Percentiles rank a stretch among this genome's conserved stretches.
These are phyloP conservation scores for Hybognathus amarus DNA, from an alignment of 2,797 vertebrate species.

Conservation along the genomic window DNA sequence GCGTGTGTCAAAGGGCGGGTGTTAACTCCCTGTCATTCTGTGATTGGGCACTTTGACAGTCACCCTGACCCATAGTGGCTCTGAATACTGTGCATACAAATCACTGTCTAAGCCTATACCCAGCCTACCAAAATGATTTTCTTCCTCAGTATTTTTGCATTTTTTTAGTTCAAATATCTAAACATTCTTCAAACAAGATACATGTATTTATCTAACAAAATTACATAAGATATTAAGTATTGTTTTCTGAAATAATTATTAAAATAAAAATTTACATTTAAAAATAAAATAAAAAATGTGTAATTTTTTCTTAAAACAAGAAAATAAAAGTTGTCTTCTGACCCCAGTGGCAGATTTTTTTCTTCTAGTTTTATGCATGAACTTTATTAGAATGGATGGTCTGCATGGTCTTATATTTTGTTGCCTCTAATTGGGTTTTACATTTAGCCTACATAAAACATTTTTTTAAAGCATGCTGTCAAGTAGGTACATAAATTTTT, in stretches of 20 bases:
- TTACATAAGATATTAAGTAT: background rate
- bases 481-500: no score
- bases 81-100: slow-evolving; percentile 22
- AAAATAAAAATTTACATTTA: background rate
- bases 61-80: background rate
- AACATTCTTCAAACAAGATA: background rate
- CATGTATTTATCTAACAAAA: background rate
- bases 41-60: slow-evolving; percentile 27
- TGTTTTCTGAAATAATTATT: background rate
- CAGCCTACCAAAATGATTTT: background rate
- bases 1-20: slow-evolving; percentile 45
- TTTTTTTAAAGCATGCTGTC: no score
- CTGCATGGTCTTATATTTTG: no score
- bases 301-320: background rate
- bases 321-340: no score
- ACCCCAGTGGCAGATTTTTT: background rate
- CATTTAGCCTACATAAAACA: no score
- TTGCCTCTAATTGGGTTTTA: no score
- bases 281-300: no score
- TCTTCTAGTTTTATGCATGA: background rate
- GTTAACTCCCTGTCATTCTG: slow-evolving; percentile 32
- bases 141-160: background rate
- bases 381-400: no score
- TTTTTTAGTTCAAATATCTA: background rate
- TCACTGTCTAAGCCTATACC: slow-evolving; percentile 1